Conservation (phyloP, 1,140 invertebrate genomes). For the Orius insidiosus region DNA sequence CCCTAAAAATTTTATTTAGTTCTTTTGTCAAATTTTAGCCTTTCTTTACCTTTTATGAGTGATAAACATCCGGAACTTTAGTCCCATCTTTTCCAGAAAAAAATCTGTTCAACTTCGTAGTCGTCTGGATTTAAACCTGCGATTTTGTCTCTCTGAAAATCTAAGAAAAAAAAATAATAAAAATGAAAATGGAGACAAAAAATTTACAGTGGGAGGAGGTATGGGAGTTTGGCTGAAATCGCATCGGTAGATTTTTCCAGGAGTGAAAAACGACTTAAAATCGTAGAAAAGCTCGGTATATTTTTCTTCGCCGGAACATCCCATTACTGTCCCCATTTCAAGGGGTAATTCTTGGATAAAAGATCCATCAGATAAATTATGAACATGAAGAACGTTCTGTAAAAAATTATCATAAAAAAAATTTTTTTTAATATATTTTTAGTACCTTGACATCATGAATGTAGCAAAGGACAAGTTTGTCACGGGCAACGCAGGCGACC, state of each 20-base stretch:
- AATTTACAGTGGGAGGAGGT: constrained; percentile 40
- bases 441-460: constrained; percentile 84
- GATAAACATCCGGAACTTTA: constrained; percentile 94
- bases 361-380: constrained; percentile 57
- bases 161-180: constrained; percentile 26
- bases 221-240: constrained; percentile 41
- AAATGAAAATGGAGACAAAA: neutral
- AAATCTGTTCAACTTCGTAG: constrained; percentile 51
- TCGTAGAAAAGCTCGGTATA: constrained; percentile 84
- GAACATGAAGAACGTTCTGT: constrained; percentile 68
- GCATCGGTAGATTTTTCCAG: constrained; percentile 80
- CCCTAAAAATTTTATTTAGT: constrained; percentile 38
- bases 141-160: constrained; percentile 68
- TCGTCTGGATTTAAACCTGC: constrained; percentile 62
- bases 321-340: constrained; percentile 70
- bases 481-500: constrained; percentile 61
- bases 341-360: constrained; percentile 57
- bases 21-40: too few relatives aligned
- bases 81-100: constrained; percentile 91
- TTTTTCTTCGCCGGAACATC: constrained; percentile 68
- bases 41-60: constrained; percentile 70
- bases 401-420: constrained; percentile 1
- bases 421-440: neutral
- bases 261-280: constrained; percentile 85
- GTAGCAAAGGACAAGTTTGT: constrained; percentile 83